These are phyloP conservation scores for Anthopleura sola DNA, from an alignment of 64 coral and sea anemone species.

Conservation along the genomic window DNA sequence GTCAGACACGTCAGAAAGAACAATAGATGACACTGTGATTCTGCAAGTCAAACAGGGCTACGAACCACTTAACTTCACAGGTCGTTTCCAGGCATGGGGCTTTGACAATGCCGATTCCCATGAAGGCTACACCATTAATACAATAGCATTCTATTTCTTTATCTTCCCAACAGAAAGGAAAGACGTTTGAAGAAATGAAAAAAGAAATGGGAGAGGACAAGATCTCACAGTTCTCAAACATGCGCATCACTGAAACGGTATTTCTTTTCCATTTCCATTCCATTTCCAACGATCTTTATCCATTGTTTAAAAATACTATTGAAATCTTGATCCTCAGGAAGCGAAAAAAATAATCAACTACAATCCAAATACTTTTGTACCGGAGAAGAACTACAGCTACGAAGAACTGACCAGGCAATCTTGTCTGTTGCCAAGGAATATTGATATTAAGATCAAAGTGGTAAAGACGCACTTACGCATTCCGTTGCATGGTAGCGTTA, in stretches of 20 bases:
- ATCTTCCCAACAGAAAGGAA: conserved; percentile 48
- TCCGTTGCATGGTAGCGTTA: no score
- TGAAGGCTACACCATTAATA: no score
- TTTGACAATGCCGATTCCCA: conserved; percentile 17
- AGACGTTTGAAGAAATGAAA: conserved; percentile 76
- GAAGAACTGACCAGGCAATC: conserved; percentile 40
- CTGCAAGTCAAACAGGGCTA: conserved; percentile 90
- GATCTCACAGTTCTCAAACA: conserved; percentile 58
- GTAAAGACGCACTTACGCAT: conserved; percentile 2
- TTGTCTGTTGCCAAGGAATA: conserved; percentile 54
- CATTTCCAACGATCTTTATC: neutral
- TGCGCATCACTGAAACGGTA: conserved; percentile 70
- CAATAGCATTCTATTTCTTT: neutral
- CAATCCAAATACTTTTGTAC: conserved; percentile 30
- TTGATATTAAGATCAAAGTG: conserved; percentile 75
- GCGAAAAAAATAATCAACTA: conserved; percentile 55
- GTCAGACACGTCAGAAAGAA: conserved; percentile 75
- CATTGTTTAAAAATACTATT: neutral
- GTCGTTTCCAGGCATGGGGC: conserved; percentile 86
- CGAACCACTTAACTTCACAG: conserved; percentile 85
- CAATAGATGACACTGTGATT: conserved; percentile 67
- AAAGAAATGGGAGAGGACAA: conserved; percentile 65
- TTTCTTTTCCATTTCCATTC: no score
- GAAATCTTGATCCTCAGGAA: neutral
- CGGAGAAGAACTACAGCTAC: conserved; percentile 45